These are phyloP conservation scores for Drosophila diplacantha DNA, from an alignment of 2,888 invertebrate species.

Conservation along the genomic window DNA sequence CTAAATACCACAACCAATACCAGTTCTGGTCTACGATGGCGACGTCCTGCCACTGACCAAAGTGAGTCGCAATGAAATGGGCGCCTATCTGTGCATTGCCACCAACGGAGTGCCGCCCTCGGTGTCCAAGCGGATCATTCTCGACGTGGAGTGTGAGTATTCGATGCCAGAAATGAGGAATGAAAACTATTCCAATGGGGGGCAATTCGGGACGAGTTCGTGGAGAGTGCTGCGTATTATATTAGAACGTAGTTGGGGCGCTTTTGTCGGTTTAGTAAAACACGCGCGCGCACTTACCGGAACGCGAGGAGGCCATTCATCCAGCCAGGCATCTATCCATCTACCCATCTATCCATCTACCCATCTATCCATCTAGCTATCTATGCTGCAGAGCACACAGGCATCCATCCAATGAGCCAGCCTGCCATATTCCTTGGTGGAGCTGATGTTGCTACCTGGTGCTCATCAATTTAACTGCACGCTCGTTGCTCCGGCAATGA, in stretches of 20 bases:
- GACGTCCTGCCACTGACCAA: constrained; percentile 90
- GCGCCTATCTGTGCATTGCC: constrained; percentile 78
- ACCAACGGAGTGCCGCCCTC: constrained; percentile 93
- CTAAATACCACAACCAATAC: background rate
- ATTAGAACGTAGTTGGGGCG: constrained; percentile 37
- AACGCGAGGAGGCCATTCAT: constrained; percentile 48
- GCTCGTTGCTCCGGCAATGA: constrained; percentile 49
- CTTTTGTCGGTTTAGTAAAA: constrained; percentile 46
- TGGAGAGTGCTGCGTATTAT: constrained; percentile 44
- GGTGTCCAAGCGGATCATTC: constrained; percentile 93
- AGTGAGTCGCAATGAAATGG: constrained; percentile 88
- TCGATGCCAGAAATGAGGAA: constrained; percentile 25
- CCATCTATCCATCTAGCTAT: too few relatives aligned
- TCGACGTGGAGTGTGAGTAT: constrained; percentile 90
- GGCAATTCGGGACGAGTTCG: background rate
- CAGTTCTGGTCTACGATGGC: constrained; percentile 90
- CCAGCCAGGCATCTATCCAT: constrained; percentile 32
- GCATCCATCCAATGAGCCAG: constrained; percentile 9
- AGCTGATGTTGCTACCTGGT: constrained; percentile 48
- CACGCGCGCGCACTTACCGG: constrained; percentile 68
- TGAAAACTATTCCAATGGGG: constrained; percentile 36
- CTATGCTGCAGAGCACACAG: constrained; percentile 28
- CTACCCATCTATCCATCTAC: constrained; percentile 3
- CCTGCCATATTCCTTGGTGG: constrained; percentile 27
- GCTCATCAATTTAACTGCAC: constrained; percentile 70